Percentiles rank a stretch among this genome's conserved stretches.
phyloP scores from a whole-genome alignment of 1,140 invertebrate species.

The Drosophila grimshawi region DNA sequence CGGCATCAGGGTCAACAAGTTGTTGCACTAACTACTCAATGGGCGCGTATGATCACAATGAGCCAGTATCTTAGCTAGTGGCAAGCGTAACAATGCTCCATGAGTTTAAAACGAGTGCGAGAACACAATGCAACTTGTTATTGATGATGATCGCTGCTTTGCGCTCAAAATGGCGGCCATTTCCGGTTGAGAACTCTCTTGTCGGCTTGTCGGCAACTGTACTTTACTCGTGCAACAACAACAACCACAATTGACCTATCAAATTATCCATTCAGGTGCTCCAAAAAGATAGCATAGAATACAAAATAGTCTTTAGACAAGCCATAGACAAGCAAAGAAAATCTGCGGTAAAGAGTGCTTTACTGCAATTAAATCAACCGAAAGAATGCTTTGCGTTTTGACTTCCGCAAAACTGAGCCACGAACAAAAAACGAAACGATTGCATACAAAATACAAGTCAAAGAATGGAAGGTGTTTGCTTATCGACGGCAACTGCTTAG shows the following conservation, averaged over 20 bases:
- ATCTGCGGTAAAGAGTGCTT: background rate
- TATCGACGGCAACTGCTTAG: background rate
- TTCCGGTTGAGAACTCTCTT: constrained; percentile 13
- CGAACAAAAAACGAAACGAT: background rate
- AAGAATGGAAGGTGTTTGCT: background rate
- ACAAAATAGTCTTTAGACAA: background rate
- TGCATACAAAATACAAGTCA: background rate
- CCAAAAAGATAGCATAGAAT: background rate
- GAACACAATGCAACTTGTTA: constrained; percentile 3
- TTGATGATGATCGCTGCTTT: constrained; percentile 14
- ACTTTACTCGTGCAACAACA: background rate
- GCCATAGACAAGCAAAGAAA: background rate
- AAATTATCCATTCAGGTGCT: background rate
- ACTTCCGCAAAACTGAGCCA: background rate
- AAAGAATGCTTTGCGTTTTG: background rate
- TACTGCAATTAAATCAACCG: background rate
- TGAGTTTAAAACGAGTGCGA: background rate
- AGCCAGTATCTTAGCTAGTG: background rate
- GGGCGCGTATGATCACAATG: constrained; percentile 8
- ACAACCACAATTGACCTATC: background rate
- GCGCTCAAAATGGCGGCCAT: constrained; percentile 15
- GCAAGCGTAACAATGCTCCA: background rate
- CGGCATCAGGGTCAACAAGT: constrained; percentile 48
- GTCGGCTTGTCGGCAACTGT: constrained; percentile 4
- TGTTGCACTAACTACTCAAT: constrained; percentile 32